Conservation (phyloP, 2,888 invertebrate genomes). For the Pollenia labialis region DNA sequence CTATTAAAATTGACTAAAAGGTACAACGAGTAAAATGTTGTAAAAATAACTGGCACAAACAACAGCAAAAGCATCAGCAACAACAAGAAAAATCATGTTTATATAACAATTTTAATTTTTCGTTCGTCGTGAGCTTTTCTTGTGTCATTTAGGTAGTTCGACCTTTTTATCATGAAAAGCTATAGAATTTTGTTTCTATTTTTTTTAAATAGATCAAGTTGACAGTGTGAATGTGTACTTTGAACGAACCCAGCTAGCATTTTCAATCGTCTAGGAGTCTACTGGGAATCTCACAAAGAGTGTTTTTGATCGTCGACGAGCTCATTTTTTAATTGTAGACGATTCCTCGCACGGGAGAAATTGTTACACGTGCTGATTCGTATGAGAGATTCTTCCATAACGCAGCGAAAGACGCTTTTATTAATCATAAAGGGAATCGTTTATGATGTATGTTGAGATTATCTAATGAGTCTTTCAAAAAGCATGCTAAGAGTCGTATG, state of each 20-base stretch:
- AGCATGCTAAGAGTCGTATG: no score
- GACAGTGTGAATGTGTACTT: not conserved
- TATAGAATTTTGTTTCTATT: constrained; percentile 19
- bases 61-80: constrained; percentile 11
- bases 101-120: constrained; percentile 14
- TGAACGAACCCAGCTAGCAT: not conserved
- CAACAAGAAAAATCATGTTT: constrained; percentile 25
- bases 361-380: no score
- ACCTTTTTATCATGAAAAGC: constrained; percentile 6
- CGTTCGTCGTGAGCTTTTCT: not conserved
- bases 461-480: no score
- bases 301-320: no score
- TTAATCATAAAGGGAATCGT: no score
- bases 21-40: constrained; percentile 14
- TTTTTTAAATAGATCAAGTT: constrained; percentile 3
- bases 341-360: no score
- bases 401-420: no score
- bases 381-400: no score
- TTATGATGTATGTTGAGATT: no score
- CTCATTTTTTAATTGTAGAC: no score
- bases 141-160: not conserved
- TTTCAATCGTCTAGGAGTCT: no score
- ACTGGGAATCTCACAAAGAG: no score
- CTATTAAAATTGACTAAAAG: constrained; percentile 30
- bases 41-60: constrained; percentile 8